phyloP scores from a whole-genome alignment of 2,113 vertebrate species.

The Puntigrus tetrazona region DNA sequence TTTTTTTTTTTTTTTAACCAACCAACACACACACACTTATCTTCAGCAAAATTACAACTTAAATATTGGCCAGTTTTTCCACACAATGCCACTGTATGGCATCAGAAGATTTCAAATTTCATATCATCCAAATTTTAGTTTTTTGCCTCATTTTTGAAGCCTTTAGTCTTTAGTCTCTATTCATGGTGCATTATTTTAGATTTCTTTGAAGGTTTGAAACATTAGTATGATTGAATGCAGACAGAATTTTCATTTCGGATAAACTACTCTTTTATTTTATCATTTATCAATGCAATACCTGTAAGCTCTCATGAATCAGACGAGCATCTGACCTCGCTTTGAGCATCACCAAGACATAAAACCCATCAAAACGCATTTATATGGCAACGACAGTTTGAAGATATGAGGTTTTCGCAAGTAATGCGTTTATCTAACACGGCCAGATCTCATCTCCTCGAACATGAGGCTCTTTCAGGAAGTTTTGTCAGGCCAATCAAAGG shows the following conservation, averaged over 20 bases:
- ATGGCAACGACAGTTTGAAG: neutral
- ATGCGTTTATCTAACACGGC: neutral
- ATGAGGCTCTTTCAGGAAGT: neutral
- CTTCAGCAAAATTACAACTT: neutral
- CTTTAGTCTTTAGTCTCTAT: neutral
- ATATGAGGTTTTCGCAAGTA: neutral
- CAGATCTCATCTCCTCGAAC: neutral
- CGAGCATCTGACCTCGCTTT: neutral
- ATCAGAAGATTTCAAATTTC: neutral
- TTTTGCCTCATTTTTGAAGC: neutral
- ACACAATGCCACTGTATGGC: neutral
- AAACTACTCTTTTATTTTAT: neutral
- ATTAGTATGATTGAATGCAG: neutral
- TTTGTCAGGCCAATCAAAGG: constrained; percentile 20
- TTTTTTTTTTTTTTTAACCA: too few relatives aligned
- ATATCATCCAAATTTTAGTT: neutral
- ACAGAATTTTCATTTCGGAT: neutral
- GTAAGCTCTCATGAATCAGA: neutral
- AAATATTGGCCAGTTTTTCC: neutral
- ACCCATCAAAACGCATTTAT: neutral
- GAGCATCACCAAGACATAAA: neutral
- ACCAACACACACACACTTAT: neutral
- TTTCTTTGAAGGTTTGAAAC: neutral
- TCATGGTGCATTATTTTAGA: neutral
- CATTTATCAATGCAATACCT: neutral